Evolutionary conservation across 2,888 invertebrate species (phyloP).

Genomic region (Drosophila robusta): DNA sequence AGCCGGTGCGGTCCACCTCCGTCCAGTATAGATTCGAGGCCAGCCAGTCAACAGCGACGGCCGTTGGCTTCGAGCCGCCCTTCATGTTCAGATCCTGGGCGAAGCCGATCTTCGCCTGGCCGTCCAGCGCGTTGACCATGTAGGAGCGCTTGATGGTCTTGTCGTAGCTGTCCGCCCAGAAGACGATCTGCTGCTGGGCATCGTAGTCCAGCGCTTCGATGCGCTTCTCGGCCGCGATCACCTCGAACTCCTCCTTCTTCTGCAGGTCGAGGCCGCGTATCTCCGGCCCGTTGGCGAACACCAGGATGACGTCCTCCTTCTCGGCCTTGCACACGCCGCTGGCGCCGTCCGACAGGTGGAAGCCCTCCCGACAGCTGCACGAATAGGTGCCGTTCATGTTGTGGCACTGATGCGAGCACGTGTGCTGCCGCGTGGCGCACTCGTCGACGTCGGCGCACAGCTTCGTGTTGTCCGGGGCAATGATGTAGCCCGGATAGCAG

Average conservation of each 20-base stretch:
- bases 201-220: constrained; percentile 97
- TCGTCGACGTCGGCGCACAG: constrained; percentile 96
- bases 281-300: constrained; percentile 94
- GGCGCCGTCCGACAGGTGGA: constrained; percentile 90
- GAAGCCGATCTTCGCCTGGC: constrained; percentile 91
- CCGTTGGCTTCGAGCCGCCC: constrained; percentile 93
- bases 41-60: constrained; percentile 96
- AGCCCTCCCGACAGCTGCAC: constrained; percentile 94
- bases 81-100: constrained; percentile 95
- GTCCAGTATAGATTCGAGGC: constrained; percentile 98
- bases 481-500: constrained; percentile 94
- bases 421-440: constrained; percentile 92
- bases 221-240: constrained; percentile 93
- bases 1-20: constrained; percentile 91
- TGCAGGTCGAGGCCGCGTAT: constrained; percentile 90
- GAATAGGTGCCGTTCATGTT: constrained; percentile 96
- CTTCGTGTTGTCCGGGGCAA: constrained; percentile 92
- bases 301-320: constrained; percentile 88
- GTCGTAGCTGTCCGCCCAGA: constrained; percentile 97
- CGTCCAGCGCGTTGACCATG: constrained; percentile 92
- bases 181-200: constrained; percentile 92
- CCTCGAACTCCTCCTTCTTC: constrained; percentile 90
- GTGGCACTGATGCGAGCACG: constrained; percentile 96
- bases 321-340: constrained; percentile 93
- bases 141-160: constrained; percentile 96